Base-by-base conservation (phyloP, 1,140 invertebrate genomes). In the Brachionus angularis region DNA sequence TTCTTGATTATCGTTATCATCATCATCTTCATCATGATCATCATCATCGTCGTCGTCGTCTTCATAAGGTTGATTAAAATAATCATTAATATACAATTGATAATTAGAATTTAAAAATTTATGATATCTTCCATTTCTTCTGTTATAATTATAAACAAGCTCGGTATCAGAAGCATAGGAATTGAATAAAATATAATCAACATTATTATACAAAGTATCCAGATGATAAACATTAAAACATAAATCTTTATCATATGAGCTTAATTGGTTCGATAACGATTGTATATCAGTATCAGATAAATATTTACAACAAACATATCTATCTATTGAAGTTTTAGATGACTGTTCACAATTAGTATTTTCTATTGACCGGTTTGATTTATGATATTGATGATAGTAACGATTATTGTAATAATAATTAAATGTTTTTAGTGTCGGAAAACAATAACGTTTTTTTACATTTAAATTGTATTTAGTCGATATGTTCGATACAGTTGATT, bases 41-140 rank as follows among this genome's bases (percentile, higher is more conserved):
- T 67, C 62, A 18, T 47, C 23, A 10, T 67, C 42, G 5, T 46
- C 62, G 8, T 67, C 42, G 16, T 67, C 39, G 18, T 64, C 58
- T 29, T 67, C 62, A 33, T 67, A 67, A n/a, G 42, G 42, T 25
- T 67, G 62, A 67, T 67, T 67, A 23, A 67, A 67, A 67, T 67
- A 67, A 23, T 67, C 62, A 36, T 67, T 67, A 33, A 67, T 67
- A 42, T 67, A 67, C 62, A 67, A 42, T 36, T 67, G 42, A 25
- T 67, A 67, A 31, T 67, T 67, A 8, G 62, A 67, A 42, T 67
- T 33, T 3, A 67, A 27, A 16, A 47, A 16, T 4, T 67, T 12
- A 46, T 67, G 21, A 31, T 67, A 47, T 12, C 31, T 33, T 12
- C 42, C 62, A 36, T 67, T 14, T 3, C 47, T 18, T 29, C 62